Base-by-base conservation (phyloP, 92 coral and sea anemone genomes). In the Montipora capitata region DNA sequence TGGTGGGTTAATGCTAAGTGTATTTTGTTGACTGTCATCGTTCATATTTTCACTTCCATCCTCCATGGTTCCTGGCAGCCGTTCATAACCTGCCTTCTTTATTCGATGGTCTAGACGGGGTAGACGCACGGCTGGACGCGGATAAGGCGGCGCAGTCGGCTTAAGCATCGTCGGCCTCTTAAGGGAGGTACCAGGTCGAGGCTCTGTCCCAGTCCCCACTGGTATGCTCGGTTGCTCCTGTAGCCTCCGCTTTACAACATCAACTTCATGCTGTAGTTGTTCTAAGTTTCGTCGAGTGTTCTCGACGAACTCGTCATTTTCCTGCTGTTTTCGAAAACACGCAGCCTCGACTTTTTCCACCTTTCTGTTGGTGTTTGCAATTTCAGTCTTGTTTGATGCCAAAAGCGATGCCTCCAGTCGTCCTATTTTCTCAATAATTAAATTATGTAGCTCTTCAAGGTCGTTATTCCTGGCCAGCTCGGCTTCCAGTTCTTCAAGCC, bases 81-180 rank as follows among this genome's bases (percentile, higher is more conserved):
- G 80, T 14, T 13, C 51, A 62, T 40, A 39, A 15, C 68, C 68
- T 5, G 45, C 54, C 27, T 2, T 12, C 35, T 10, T 56, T 40
- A 40, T 5, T 10, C 27, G 80, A 76, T 35, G 43, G 41, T 35
- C 67, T 1, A 39, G 68, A 3, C 9, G 68, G 9, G 40, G 15
- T 14, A 10, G 49, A 8, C 64, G 68, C 42, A 8, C 5, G 41
- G 67, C 27, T 11, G 80, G 80, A 9, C 20, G 20, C 43, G 80
- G 80, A 58, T 49, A 18, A 54, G 80, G 68, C 20, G 68, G 80
- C 40, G 80, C 52, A 0, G 39, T 56, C 3, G 80, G 80, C 49
- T 5, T 54, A 54, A 35, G 45, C 11, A 56, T 7, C 44, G 80
- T 48, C 11, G 80, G 68, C 45, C 56, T 13, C 14, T 56, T 40